phyloP scores from a whole-genome alignment of 1,140 invertebrate species.

The Lepidurus arcticus region DNA sequence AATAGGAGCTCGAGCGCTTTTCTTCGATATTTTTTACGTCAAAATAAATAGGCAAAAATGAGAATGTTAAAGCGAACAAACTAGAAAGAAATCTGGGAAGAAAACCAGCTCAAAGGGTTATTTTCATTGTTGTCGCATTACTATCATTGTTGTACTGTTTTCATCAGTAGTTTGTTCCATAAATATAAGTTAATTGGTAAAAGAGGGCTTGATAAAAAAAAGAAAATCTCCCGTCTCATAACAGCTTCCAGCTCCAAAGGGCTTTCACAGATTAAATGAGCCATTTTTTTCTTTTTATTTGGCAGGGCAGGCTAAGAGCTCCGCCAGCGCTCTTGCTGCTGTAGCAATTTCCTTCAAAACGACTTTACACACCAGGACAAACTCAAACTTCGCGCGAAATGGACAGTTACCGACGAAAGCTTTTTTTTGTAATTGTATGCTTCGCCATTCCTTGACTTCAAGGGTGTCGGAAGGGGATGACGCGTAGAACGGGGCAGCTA shows the following conservation, averaged over 20 bases:
- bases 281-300: neutral
- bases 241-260: neutral
- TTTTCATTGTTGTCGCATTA: neutral
- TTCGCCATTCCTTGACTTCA: neutral
- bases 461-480: too few relatives aligned
- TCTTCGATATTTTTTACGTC: too few relatives aligned
- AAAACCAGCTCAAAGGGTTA: neutral
- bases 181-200: too few relatives aligned
- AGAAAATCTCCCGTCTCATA: too few relatives aligned
- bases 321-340: neutral
- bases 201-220: too few relatives aligned
- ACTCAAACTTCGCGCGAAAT: neutral
- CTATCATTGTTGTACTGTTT: too few relatives aligned
- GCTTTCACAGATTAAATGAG: conserved; percentile 8
- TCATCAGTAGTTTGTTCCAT: too few relatives aligned
- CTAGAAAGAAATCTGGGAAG: neutral
- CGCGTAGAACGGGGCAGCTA: too few relatives aligned
- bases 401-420: neutral
- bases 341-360: neutral
- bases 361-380: neutral
- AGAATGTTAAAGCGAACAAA: neutral
- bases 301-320: neutral
- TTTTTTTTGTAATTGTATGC: neutral
- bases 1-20: neutral
- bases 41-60: neutral